Evolutionary conservation across 2,113 vertebrate genomes (phyloP), one percentile per base, ranked within the genome.

Genomic region (Turdus rufiventris): DNA sequence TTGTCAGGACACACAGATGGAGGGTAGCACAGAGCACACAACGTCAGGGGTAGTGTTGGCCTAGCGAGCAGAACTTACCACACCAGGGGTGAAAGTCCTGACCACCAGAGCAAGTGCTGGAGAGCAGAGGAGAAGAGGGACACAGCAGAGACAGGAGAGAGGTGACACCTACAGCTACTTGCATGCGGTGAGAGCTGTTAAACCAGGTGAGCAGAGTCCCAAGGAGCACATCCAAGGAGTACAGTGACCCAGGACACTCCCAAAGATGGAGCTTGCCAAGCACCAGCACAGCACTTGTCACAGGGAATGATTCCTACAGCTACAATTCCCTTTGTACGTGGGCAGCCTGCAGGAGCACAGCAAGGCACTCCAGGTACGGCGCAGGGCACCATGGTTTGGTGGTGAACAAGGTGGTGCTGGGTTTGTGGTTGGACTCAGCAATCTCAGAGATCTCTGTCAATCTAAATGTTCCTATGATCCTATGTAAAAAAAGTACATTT

Each of bases 121-220:
- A 91, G 87, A 91, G 92, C 82, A 68, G 78, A 80, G 38, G 54
- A 87, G 65, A 72, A 74, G 54, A 76, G 73, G 58, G 86, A 94
- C 54, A 76, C 54, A 84, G 81, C 93, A 97, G 91, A 89, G 40
- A 91, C 18, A 33, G 92, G 82, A 93, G 70, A 76, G 34, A 94
- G 68, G 21, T 50, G 95, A 79, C 68, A 92, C 88, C 97, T 97
- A 94, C 71, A 84, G 34, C 97, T 98, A 97, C 94, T 43, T 0
- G 97, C 98, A 98, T 98, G 98, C 98, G 29, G 95, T 95, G 95
- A 94, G 42, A 60, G 66, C 38, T 67, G 84, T 98, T 98, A 97
- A 97, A 95, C 71, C 42, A 96, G 81, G 93, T 88, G 87, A 97
- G 94, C 79, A 94, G 93, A 97, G 83, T 71, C 74, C 65, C 12